These are phyloP conservation scores for Chaetura pelagica DNA, from an alignment of 2,113 vertebrate species.

Conservation along the genomic window DNA sequence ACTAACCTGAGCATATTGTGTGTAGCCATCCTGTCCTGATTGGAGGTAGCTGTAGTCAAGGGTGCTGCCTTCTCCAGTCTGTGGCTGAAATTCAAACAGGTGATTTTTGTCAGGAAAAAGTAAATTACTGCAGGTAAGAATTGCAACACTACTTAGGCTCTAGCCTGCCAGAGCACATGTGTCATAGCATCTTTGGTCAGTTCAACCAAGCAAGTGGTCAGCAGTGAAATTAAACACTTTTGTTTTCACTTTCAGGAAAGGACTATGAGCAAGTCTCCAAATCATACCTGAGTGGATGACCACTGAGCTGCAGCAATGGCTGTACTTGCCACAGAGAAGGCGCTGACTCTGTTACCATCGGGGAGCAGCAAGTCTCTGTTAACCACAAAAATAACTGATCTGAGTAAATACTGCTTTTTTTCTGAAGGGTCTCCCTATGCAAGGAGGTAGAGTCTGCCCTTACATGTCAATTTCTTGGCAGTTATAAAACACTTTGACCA, in stretches of 20 bases:
- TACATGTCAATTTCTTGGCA: neutral
- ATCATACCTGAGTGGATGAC: constrained; percentile 94
- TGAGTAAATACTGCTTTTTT: neutral
- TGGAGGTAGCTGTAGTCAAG: constrained; percentile 91
- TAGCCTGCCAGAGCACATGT: neutral
- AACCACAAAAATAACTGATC: constrained; percentile 40
- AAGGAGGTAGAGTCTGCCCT: neutral
- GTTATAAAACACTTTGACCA: neutral
- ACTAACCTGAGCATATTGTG: constrained; percentile 87
- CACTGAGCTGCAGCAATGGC: constrained; percentile 98
- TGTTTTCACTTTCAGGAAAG: neutral
- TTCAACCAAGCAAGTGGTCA: neutral
- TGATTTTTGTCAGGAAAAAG: neutral
- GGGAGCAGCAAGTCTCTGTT: constrained; percentile 92
- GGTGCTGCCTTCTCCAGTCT: constrained; percentile 85
- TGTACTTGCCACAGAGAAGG: constrained; percentile 97
- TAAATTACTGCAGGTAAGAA: neutral
- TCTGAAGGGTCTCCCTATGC: neutral
- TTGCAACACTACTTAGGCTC: neutral
- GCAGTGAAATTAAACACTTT: fast-evolving
- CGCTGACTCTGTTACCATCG: constrained; percentile 95
- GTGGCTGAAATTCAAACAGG: constrained; percentile 77
- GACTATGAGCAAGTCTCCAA: neutral
- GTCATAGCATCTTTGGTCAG: neutral
- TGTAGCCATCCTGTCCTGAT: constrained; percentile 87